Base-by-base conservation (phyloP, 2,113 vertebrate species). In the Oceanodroma tethys region DNA sequence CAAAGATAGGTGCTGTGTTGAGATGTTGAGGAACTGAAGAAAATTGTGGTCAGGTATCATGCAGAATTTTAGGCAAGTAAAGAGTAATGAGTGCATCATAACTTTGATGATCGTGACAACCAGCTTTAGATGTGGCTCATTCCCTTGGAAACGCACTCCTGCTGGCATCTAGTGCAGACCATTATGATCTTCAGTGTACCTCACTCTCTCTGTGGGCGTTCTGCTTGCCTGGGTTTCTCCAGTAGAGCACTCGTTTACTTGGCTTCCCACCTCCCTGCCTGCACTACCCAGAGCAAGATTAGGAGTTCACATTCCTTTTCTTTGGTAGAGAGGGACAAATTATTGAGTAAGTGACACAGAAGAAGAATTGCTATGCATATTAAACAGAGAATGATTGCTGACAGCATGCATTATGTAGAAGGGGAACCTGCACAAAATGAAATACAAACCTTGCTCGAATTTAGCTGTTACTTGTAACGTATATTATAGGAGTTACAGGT, bases 341-440 rank as follows among this genome's bases (percentile, higher is more conserved):
- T 96, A 97, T 95, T 97, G 97, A 97, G 65, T 93, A 93, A 96
- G 95, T 97, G 97, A 96, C 96, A 97, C 7, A 26, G 74, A 93
- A 97, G 95, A 97, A 86, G 87, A 82, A 97, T 95, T 52, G 79
- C 92, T 36, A 5, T 40, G 93, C 96, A 94, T 98, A 83, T 93
- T 96, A 96, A 98, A 86, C 68, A 76, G 95, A 73, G 38, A 79
- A 86, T 91, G 94, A 94, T 78, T 96, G 98, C 97, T 95, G 85
- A 97, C 85, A 73, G 95, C 93, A 86, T 96, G 60, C 53, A 29
- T 93, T 96, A 93, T 95, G 93, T 96, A 93, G 91, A 95, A 95
- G 92, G 88, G 6, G 78, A 88, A 78, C 83, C 91, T 82, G 79
- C 91, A 86, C 60, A 58, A 94, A 98, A 97, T 97, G 74, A 97